These are phyloP conservation scores for Perca schrenkii DNA, from an alignment of 2,113 vertebrate species.

Conservation along the genomic window DNA sequence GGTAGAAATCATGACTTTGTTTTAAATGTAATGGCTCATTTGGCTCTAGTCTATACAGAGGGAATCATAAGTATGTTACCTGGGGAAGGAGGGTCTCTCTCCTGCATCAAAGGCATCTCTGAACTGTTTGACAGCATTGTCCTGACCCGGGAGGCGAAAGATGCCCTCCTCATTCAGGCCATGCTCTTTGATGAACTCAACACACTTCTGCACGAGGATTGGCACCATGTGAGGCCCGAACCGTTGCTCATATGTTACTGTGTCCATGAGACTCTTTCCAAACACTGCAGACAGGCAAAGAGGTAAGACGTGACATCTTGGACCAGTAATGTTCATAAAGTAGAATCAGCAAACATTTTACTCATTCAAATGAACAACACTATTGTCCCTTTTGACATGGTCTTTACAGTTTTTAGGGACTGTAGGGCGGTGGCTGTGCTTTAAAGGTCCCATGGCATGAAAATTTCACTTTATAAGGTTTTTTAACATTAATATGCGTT, in stretches of 20 bases:
- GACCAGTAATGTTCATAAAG: background rate
- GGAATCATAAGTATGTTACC: slow-evolving; percentile 74
- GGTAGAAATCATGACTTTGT: background rate
- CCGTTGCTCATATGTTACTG: slow-evolving; percentile 89
- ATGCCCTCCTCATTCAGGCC: slow-evolving; percentile 94
- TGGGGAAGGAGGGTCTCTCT: slow-evolving; percentile 92
- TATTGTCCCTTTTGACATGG: too few relatives aligned
- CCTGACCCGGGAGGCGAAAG: slow-evolving; percentile 96
- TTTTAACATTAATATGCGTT: too few relatives aligned
- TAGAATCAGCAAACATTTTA: background rate
- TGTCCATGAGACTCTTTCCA: slow-evolving; percentile 90
- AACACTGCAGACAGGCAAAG: slow-evolving; percentile 84
- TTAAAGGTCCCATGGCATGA: too few relatives aligned
- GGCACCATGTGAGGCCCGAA: slow-evolving; percentile 91
- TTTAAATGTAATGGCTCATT: background rate
- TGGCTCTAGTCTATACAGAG: background rate
- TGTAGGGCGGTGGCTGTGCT: too few relatives aligned
- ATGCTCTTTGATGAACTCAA: slow-evolving; percentile 90
- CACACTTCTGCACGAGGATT: slow-evolving; percentile 93
- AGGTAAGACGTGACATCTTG: background rate
- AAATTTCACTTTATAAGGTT: too few relatives aligned
- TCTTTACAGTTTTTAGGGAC: too few relatives aligned
- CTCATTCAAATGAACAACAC: background rate
- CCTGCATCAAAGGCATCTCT: slow-evolving; percentile 94
- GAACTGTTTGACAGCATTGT: slow-evolving; percentile 94